Base-by-base conservation (phyloP, 2,797 vertebrate genomes). In the Melanogrammus aeglefinus region DNA sequence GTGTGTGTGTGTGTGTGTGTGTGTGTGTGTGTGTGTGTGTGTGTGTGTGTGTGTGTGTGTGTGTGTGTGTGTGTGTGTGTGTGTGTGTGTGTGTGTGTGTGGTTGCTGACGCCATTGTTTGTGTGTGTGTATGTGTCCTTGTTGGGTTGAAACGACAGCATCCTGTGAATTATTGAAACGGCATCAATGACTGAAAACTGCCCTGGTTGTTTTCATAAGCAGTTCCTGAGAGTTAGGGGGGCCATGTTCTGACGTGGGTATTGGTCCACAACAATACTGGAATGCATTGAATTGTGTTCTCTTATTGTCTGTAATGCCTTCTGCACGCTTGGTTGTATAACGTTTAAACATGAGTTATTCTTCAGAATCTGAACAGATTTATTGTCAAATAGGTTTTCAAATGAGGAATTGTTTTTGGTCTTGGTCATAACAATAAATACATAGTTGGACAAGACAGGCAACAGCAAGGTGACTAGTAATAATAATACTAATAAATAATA, bases 131-230 rank as follows among this genome's bases (percentile, higher is more conserved):
- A n/a, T n/a, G 27, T 72, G 72, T 78, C 81, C 75, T 83, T 75
- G 77, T 81, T 79, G 84, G 78, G 84, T 78, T 74, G 77, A 78
- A 14, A 14, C 51, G 27, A 31, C 85, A 77, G 79, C 82, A 81
- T 76, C 86, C 83, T 89, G 83, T 86, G 83, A 88, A 83, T 87
- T 84, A 88, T 87, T 89, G 81, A 85, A 16, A 81, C 79, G 80
- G 24, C 77, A 63, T 85, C 85, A 82, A 75, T 57, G 35, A 47
- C 74, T 14, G 73, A 47, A 81, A 81, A 80, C 77, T 77, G 80
- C 77, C 78, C n/a, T 82, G 86, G 83, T 76, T 38, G 77, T 85
- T 80, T 74, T 74, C 72, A 4, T 84, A 85, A 71, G 74, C 78
- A 76, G 74, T 27, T 2, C 74, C 75, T 73, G 85, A 83, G 80